Evolutionary conservation across 2,797 vertebrate genomes (phyloP), one percentile per base, ranked within the genome.

Genomic region (Nothura maculosa): DNA sequence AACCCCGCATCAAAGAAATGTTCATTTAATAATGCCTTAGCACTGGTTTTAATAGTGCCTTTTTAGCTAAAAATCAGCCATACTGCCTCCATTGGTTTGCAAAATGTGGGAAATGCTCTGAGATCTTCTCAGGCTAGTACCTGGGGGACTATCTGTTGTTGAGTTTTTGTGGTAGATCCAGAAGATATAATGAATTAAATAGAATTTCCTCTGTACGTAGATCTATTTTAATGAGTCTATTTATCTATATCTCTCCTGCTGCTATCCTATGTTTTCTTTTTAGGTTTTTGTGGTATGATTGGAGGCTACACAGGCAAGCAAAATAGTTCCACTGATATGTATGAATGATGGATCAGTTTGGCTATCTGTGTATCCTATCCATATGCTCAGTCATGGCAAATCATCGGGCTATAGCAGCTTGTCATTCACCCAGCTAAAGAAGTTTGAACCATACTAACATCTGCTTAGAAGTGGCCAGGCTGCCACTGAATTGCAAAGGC

Each of bases 401-500:
- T 55, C 66, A 72, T 76, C 6, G 10, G 50, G n/a, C 4, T 83
- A 18, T 34, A 89, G 72, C 24, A 54, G 68, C 64, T 47, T 64
- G 55, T 89, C 93, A 81, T 47, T 94, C 92, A 87, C 66, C 58
- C 76, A 48, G 42, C 47, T 91, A 92, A 91, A 43, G 72, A 95
- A 96, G 80, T 93, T 93, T 91, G 1, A 61, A 91, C 45, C 57
- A 48, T 91, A 93, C 69, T 85, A 86, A 92, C 57, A 93, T 91
- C 91, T 87, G 58, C 78, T 70, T 62, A 93, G 87, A 92, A 87
- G 78, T 89, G 89, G 62, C 82, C 1, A 17, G 50, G 55, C 82
- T 93, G 91, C 89, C 89, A 92, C 95, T 84, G 92, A 85, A 94
- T 91, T 66, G 91, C 87, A 87, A 89, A 90, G 48, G 81, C 87